Conservation (phyloP, 2,888 invertebrate genomes). For the Ischnus inquisitorius region DNA sequence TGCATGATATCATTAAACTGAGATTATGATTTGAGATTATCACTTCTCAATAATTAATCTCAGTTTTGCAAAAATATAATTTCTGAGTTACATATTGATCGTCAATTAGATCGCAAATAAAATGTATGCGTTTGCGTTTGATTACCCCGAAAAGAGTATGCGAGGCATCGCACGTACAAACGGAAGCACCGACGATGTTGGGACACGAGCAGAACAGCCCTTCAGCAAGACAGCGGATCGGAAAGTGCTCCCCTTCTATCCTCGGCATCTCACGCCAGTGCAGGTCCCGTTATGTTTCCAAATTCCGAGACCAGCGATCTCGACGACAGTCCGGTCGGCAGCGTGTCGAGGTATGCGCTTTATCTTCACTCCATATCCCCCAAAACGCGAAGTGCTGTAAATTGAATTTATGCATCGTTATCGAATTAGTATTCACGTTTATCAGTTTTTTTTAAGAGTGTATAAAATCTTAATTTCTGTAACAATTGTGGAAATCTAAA, state of each 20-base stretch:
- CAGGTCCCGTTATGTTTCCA: slow-evolving; percentile 78
- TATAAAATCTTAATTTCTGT: no score
- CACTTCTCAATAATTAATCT: no score
- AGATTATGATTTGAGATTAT: no score
- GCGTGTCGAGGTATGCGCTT: slow-evolving; percentile 72
- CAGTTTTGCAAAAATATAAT: no score
- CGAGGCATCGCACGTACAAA: slow-evolving; percentile 56
- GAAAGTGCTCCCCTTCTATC: slow-evolving; percentile 82
- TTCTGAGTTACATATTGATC: neutral
- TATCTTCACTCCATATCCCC: neutral
- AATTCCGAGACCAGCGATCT: slow-evolving; percentile 82
- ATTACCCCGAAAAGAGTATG: slow-evolving; percentile 29
- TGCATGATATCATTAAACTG: neutral
- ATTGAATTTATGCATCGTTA: neutral
- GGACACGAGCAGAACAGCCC: slow-evolving; percentile 64
- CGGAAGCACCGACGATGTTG: slow-evolving; percentile 72
- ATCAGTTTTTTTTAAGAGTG: neutral
- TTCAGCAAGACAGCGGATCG: slow-evolving; percentile 79
- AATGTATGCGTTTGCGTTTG: neutral
- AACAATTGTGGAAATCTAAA: no score
- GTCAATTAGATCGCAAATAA: neutral
- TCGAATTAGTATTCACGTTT: neutral
- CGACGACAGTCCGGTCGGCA: slow-evolving; percentile 72
- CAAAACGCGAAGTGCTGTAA: neutral
- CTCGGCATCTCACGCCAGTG: slow-evolving; percentile 78